A percentile compares a stretch with the other conserved stretches of the same genome.
Conservation (phyloP, 1,140 invertebrate genomes). For the Papilio helenus region DNA sequence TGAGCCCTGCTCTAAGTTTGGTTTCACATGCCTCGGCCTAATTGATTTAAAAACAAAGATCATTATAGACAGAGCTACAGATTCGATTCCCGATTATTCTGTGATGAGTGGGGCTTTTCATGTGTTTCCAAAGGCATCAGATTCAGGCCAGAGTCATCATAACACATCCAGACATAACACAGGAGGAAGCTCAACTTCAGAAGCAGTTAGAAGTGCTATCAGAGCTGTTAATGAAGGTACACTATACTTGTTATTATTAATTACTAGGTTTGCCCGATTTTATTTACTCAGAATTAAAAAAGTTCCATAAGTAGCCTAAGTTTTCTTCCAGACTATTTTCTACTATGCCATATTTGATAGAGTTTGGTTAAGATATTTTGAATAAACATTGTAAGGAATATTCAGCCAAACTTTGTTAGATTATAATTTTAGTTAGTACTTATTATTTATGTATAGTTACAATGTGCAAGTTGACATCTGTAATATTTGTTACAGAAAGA, state of each 20-base stretch:
- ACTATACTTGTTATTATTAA: conserved; percentile 34
- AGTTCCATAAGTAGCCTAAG: no score
- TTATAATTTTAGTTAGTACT: no score
- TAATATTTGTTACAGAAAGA: conserved; percentile 44
- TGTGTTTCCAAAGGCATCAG: conserved; percentile 65
- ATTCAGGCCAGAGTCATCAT: conserved; percentile 70
- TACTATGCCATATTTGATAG: no score
- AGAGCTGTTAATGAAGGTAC: conserved; percentile 73
- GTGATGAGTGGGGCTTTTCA: conserved; percentile 64
- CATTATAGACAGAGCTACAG: conserved; percentile 52
- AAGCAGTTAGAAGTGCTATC: conserved; percentile 68
- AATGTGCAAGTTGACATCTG: not conserved
- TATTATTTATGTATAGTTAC: no score
- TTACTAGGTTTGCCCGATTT: not conserved
- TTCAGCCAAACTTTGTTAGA: no score
- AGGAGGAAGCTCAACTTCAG: conserved; percentile 69
- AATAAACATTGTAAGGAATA: no score
- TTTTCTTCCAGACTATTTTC: no score
- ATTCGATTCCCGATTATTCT: conserved; percentile 71
- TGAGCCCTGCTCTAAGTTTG: conserved; percentile 96
- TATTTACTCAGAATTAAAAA: no score
- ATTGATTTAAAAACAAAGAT: conserved; percentile 85
- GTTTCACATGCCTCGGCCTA: conserved; percentile 94
- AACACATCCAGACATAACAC: conserved; percentile 70
- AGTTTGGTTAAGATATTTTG: no score